Percentiles rank a stretch among this genome's conserved stretches.
phyloP scores from a whole-genome alignment of 2,113 vertebrate genomes.

The Phoxinus phoxinus region DNA sequence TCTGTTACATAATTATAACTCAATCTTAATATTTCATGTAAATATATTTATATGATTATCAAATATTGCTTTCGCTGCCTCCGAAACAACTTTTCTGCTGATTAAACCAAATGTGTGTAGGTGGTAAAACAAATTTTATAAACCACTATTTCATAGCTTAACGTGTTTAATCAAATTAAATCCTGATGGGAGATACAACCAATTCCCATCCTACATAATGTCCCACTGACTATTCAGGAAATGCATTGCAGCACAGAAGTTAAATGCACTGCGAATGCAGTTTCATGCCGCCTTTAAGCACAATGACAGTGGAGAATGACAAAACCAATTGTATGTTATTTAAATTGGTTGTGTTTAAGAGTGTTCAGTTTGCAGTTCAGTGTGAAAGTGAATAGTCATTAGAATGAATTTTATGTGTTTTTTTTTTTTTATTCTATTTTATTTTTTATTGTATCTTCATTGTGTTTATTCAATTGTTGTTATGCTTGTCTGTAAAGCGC shows the following conservation, averaged over 20 bases:
- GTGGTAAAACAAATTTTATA: background rate
- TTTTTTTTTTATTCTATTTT: too few species aligned
- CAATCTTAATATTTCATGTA: background rate
- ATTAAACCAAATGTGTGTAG: background rate
- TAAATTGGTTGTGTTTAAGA: conserved; percentile 10
- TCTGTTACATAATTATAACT: background rate
- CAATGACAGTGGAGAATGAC: background rate
- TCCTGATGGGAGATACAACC: background rate
- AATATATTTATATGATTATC: background rate
- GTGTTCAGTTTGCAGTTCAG: background rate
- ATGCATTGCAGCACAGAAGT: background rate
- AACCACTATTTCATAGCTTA: background rate
- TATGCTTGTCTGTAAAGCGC: too few species aligned
- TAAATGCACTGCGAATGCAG: background rate
- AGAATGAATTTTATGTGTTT: too few species aligned
- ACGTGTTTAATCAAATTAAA: background rate
- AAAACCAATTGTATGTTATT: background rate
- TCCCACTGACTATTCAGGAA: background rate
- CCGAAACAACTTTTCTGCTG: background rate
- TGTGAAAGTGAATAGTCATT: conserved; percentile 1
- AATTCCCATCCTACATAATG: background rate
- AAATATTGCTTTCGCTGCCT: conserved; percentile 7
- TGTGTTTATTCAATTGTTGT: too few species aligned
- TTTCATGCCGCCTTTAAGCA: background rate
- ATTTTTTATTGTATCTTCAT: too few species aligned